These are phyloP conservation scores for Latrodectus hesperus DNA, from an alignment of 2,888 invertebrate species.

Conservation along the genomic window DNA sequence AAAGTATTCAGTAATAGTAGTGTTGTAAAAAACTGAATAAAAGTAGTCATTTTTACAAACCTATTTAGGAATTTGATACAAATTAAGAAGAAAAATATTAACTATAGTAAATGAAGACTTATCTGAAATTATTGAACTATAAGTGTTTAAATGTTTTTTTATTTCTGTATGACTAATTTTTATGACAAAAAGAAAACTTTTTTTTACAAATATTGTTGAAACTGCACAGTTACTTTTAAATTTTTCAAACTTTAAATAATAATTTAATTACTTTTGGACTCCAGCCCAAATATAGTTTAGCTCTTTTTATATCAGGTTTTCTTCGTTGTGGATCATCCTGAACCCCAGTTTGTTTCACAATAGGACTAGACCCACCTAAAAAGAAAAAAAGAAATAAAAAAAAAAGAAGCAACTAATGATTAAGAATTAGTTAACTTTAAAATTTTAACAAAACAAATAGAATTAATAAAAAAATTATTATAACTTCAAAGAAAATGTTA, in stretches of 20 bases:
- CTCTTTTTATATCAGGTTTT: slow-evolving; percentile 93
- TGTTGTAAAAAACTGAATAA: no score
- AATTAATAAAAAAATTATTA: no score
- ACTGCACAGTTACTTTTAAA: background rate
- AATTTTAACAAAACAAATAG: background rate
- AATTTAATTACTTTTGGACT: slow-evolving; percentile 84
- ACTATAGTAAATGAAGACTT: no score
- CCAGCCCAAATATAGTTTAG: slow-evolving; percentile 90
- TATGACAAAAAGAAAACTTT: no score
- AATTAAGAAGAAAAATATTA: no score
- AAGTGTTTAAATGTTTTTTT: no score
- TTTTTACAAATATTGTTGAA: background rate
- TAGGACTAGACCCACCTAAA: slow-evolving; percentile 89
- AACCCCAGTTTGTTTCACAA: slow-evolving; percentile 88
- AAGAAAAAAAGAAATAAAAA: slow-evolving; percentile 2
- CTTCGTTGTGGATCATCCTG: slow-evolving; percentile 97
- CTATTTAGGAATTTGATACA: no score
- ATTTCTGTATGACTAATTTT: no score
- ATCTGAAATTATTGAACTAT: no score
- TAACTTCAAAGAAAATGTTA: no score
- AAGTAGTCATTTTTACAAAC: no score
- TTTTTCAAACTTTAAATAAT: background rate
- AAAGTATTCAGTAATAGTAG: no score
- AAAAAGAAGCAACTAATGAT: background rate
- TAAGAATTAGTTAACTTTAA: background rate